Evolutionary conservation across 2,888 invertebrate genomes (phyloP).

Genomic region (Pristionchus japonicus): DNA sequence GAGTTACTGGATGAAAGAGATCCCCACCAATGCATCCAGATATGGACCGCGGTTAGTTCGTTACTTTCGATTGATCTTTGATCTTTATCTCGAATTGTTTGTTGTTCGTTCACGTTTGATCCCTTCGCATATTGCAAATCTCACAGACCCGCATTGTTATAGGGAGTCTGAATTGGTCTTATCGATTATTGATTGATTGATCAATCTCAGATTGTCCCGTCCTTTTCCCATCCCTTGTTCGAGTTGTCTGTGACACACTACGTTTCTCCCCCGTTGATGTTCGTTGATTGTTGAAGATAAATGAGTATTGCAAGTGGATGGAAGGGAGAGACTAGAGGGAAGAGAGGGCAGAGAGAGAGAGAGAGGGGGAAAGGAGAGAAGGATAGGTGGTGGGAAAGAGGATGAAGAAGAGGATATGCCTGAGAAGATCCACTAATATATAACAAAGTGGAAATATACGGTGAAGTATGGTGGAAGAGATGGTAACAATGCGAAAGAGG

Average conservation of each 20-base stretch:
- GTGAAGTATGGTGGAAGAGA: slow-evolving; percentile 9
- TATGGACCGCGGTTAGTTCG: not conserved
- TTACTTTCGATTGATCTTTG: slow-evolving; percentile 3
- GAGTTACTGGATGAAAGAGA: not conserved
- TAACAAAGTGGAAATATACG: not conserved
- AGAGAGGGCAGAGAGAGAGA: slow-evolving; percentile 1
- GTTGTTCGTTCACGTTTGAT: slow-evolving; percentile 21
- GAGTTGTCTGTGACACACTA: slow-evolving; percentile 15
- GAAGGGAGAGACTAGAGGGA: not conserved
- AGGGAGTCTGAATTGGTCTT: not conserved
- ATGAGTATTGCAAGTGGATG: slow-evolving; percentile 33
- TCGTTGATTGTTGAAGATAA: slow-evolving; percentile 35
- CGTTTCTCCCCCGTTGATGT: not conserved
- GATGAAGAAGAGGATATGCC: slow-evolving; percentile 30
- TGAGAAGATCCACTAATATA: not conserved
- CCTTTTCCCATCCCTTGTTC: not conserved
- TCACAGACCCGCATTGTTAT: not conserved
- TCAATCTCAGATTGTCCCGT: not conserved
- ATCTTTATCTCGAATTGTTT: not conserved
- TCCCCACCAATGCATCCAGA: not conserved
- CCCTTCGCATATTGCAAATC: not conserved
- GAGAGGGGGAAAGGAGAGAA: not conserved
- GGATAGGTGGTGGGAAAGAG: not conserved
- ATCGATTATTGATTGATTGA: slow-evolving; percentile 15
- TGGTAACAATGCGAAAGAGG: not conserved